Base-by-base conservation (phyloP, 1,140 invertebrate genomes). In the Neodiprion pinetum region DNA sequence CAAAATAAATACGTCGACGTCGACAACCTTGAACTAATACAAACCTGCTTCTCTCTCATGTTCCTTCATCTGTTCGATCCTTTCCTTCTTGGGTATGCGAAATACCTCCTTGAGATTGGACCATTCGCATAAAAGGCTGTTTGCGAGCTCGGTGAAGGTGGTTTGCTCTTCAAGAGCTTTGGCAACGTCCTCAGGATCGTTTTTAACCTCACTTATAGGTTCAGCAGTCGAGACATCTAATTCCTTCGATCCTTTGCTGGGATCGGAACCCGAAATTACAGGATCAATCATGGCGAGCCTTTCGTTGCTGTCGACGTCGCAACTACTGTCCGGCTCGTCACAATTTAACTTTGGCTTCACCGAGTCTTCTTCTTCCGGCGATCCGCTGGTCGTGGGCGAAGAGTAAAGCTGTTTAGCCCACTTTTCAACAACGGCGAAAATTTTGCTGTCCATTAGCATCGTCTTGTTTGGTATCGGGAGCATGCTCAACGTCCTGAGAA, bases 401-500 rank as follows among this genome's bases (percentile, higher is more conserved):
- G 79, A 74, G 77, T 88, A 86, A 28, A 82, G 76, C 48, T 83
- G 83, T 77, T 84, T 87, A 2, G 92, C 88, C 96, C 96, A 97
- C 79, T 93, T 92, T 84, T 97, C 93, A 67, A 98, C 93, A 17
- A 96, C 91, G 23, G 90, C 93, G 80, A 93, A 91, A 68, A 99
- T 94, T 83, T 97, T 96, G 81, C 95, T 97, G 79, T 99, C 97
- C 83, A 95, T 94, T 2, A 99, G 89, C 89, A 97, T 95, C 0
- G 95, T 98, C 86, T 96, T 97, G 86, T 98, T 98, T 1, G 95
- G 93, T 74, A 99, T 97, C 7, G 97, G 97, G 72, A 99, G 89
- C 67, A 93, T 92, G 72, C 93, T 92, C 53, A 97, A 86, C 0
- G 95, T 95, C 78, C 94, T 92, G n/a, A 98, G 85, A 78, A 97